phyloP scores from a whole-genome alignment of 2,113 vertebrate genomes.

The Asarcornis scutulata region DNA sequence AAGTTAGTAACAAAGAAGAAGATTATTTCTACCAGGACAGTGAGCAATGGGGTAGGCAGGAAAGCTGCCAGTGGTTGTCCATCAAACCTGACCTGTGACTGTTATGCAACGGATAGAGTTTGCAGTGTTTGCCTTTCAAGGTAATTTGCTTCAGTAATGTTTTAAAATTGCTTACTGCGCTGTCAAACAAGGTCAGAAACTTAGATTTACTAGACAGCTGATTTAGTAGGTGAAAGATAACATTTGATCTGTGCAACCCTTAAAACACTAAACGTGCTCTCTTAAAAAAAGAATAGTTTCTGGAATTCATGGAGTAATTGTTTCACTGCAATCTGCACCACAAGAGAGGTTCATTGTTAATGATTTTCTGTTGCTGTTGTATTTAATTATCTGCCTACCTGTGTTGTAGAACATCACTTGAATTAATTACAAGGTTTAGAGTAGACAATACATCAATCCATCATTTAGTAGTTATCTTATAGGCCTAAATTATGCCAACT shows the following conservation, averaged over 20 bases:
- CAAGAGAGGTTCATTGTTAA: neutral
- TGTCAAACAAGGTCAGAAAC: constrained; percentile 32
- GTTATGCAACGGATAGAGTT: constrained; percentile 87
- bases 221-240: constrained; percentile 1
- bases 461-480: neutral
- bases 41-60: constrained; percentile 70
- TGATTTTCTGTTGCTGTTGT: neutral
- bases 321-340: neutral
- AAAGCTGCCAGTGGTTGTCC: constrained; percentile 74
- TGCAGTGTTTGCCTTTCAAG: constrained; percentile 95
- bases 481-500: neutral
- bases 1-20: constrained; percentile 79
- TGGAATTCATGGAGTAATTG: neutral
- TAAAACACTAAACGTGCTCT: neutral
- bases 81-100: constrained; percentile 83
- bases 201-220: constrained; percentile 4
- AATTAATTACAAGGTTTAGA: neutral
- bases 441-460: neutral
- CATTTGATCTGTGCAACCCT: neutral
- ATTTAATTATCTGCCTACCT: neutral
- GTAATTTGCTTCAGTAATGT: constrained; percentile 74
- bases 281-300: neutral
- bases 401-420: neutral
- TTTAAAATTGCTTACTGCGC: constrained; percentile 31
- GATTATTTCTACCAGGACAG: constrained; percentile 70